phyloP scores from a whole-genome alignment of 2,888 invertebrate genomes.

The Athalia rosae region DNA sequence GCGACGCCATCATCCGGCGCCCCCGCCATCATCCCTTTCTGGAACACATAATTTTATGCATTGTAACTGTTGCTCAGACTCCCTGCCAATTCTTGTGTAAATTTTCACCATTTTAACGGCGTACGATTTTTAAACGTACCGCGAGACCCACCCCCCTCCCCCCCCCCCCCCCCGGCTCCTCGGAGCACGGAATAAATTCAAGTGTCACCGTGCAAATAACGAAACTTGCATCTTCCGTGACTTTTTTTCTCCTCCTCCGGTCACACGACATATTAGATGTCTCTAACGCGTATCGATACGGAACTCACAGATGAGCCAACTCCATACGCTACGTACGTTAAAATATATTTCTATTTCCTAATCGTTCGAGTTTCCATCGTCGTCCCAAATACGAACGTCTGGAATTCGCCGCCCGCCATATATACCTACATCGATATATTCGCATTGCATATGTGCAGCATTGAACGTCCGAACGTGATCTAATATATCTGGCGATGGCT shows the following conservation, averaged over 20 bases:
- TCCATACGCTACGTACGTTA: too few relatives aligned
- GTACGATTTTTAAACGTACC: slow-evolving; percentile 15
- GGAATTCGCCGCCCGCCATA: too few relatives aligned
- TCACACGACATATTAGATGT: background rate
- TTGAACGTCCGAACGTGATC: background rate
- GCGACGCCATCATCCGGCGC: slow-evolving; percentile 61
- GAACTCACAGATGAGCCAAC: too few relatives aligned
- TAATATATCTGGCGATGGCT: slow-evolving; percentile 17
- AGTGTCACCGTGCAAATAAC: background rate
- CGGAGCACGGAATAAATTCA: slow-evolving; percentile 1
- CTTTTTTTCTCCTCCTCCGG: background rate
- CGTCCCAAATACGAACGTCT: too few relatives aligned
- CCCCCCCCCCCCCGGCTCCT: background rate
- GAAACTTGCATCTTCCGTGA: too few relatives aligned
- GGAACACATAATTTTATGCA: slow-evolving; percentile 59
- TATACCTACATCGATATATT: too few relatives aligned
- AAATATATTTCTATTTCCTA: too few relatives aligned
- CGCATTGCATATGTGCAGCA: background rate
- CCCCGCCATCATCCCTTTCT: slow-evolving; percentile 47
- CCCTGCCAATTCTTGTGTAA: slow-evolving; percentile 45
- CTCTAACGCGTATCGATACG: too few relatives aligned
- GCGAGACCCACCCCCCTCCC: too few relatives aligned
- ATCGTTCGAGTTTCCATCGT: too few relatives aligned
- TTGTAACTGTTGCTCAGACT: slow-evolving; percentile 57
- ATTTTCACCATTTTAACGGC: slow-evolving; percentile 37